Percentiles rank a stretch among this genome's conserved stretches.
Evolutionary conservation across 2,888 invertebrate species (phyloP).

Genomic region (Pammene aurita): DNA sequence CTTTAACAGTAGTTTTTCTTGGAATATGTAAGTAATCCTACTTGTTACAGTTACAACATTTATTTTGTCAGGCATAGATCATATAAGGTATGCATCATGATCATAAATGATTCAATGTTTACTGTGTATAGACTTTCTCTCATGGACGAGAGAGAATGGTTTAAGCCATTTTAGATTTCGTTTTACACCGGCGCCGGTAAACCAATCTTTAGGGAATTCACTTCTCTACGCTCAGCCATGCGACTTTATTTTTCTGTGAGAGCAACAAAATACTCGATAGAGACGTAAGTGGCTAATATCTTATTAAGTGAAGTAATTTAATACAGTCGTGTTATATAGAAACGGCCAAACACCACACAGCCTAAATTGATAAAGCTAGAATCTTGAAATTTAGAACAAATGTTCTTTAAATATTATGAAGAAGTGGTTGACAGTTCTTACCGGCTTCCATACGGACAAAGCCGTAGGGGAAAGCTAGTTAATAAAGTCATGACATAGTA

Average conservation of each 20-base stretch:
- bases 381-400: too few relatives aligned
- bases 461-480: too few relatives aligned
- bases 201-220: constrained; percentile 1
- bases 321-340: background rate
- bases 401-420: too few relatives aligned
- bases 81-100: too few relatives aligned
- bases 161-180: background rate
- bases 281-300: background rate
- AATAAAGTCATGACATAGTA: too few relatives aligned
- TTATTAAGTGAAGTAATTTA: background rate
- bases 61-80: too few relatives aligned
- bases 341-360: too few relatives aligned
- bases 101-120: too few relatives aligned
- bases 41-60: background rate
- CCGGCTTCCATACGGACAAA: too few relatives aligned
- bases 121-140: background rate
- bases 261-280: constrained; percentile 5
- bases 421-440: too few relatives aligned
- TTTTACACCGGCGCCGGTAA: constrained; percentile 1
- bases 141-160: background rate
- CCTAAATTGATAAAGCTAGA: too few relatives aligned
- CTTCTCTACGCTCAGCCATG: background rate
- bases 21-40: constrained; percentile 7
- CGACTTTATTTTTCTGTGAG: background rate
- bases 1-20: constrained; percentile 12